phyloP scores from a whole-genome alignment of 2,113 vertebrate species.

The Ageneiosus marmoratus region DNA sequence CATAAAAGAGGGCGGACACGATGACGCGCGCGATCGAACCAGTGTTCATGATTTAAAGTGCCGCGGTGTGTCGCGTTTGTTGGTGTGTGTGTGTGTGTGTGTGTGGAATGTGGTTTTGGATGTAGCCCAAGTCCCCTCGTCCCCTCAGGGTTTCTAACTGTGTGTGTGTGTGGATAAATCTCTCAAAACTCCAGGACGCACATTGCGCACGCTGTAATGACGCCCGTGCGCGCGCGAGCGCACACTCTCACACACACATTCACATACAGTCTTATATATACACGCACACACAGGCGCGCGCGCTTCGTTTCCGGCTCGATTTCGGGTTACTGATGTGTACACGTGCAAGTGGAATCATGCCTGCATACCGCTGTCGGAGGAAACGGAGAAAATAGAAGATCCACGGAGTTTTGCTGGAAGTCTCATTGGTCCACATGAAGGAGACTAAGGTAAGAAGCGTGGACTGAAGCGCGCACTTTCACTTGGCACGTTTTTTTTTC shows the following conservation, averaged over 20 bases:
- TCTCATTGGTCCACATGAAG: slow-evolving; percentile 57
- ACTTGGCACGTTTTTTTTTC: not conserved
- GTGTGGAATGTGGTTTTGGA: slow-evolving; percentile 32
- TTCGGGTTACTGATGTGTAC: slow-evolving; percentile 7
- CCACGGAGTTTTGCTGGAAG: slow-evolving; percentile 18
- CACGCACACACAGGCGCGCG: not conserved
- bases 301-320: slow-evolving; percentile 1
- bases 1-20: not conserved
- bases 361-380: slow-evolving; percentile 37
- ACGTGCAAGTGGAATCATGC: slow-evolving; percentile 48
- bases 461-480: not conserved
- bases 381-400: slow-evolving; percentile 36
- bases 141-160: slow-evolving; percentile 2
- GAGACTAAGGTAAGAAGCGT: slow-evolving; percentile 45
- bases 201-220: not conserved
- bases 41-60: not conserved
- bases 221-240: too few species aligned
- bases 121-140: not conserved
- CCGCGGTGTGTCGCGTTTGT: not conserved
- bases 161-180: not conserved
- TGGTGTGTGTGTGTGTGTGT: not conserved
- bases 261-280: too few species aligned
- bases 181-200: slow-evolving; percentile 1
- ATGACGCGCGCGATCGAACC: not conserved
- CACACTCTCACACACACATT: not conserved